phyloP scores from a whole-genome alignment of 2,888 invertebrate genomes.

The Calameuta idolon region DNA sequence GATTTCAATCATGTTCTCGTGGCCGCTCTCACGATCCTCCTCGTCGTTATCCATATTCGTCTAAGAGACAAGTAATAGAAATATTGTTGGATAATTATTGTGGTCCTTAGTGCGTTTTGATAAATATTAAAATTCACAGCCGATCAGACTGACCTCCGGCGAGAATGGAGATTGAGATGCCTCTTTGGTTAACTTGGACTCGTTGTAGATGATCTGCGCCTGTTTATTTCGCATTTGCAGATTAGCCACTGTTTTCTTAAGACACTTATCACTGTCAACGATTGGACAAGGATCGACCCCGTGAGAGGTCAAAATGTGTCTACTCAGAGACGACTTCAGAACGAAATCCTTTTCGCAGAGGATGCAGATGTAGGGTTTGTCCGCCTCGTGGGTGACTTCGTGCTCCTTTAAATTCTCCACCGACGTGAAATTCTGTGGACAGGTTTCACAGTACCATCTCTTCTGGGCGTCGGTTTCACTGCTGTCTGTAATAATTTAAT shows the following conservation, averaged over 20 bases:
- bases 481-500: conserved; percentile 30
- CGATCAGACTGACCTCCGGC: conserved; percentile 29
- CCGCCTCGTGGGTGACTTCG: conserved; percentile 54
- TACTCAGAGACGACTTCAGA: conserved; percentile 66
- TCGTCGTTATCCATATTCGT: conserved; percentile 46
- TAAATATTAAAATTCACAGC: not conserved
- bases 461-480: conserved; percentile 47
- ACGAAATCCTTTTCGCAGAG: conserved; percentile 69
- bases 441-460: conserved; percentile 59
- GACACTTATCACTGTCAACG: conserved; percentile 57
- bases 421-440: conserved; percentile 55
- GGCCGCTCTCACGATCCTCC: conserved; percentile 53
- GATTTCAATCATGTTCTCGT: conserved; percentile 63
- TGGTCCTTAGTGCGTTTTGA: not conserved
- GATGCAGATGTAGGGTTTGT: conserved; percentile 68
- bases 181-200: conserved; percentile 47
- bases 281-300: conserved; percentile 68
- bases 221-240: conserved; percentile 20
- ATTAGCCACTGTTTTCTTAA: conserved; percentile 47
- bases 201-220: conserved; percentile 40
- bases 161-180: conserved; percentile 41
- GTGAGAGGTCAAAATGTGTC: conserved; percentile 70
- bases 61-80: conserved; percentile 18
- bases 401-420: conserved; percentile 57
- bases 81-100: not conserved